Base-by-base conservation (phyloP, 1,140 invertebrate genomes). In the Euschistus heros region DNA sequence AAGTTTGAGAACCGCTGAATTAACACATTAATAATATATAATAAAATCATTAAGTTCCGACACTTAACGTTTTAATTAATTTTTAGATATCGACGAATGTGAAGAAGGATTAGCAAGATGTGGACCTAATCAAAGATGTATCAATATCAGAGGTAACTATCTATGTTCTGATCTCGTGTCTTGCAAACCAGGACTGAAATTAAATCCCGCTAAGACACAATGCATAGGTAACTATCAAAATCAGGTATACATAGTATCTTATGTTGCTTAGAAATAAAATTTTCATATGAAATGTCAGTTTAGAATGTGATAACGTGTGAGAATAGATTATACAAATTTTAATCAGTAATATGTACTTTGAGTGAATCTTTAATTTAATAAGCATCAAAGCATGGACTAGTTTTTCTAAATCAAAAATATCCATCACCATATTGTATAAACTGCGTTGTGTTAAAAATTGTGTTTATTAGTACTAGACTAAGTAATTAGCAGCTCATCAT, bases 301-400 rank as follows among this genome's bases (percentile, higher is more conserved):
- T 50, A 8, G 22, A 20, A 13, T 5, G 5, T 18, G n/a, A 13
- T 18, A 50, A n/a, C 8, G 42, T 7, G 8, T 17, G 42, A 44
- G 7, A 10, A 10, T 44, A 17, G 7, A 44, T 44, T 7, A 44
- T 10, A 44, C 42, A 10, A 44, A 10, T 7, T 17, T 10, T 10
- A 44, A 10, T 10, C 17, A 44, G 17, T 10, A 44, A 10, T 44
- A 44, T 7, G 7, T 17, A 44, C 17, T 7, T 17, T 44, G 17
- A 10, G 7, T 44, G 42, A 44, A 10, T 44, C 17, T 44, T 10
- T 44, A 44, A 44, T 44, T 44, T 44, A n/a, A 44, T 44, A 44
- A 10, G 7, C 73, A 77, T 88, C 67, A 93, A 83, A 74, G 85
- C 89, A 68, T 98, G 96, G 73, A 90, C 91, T 64, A 78, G 77